A percentile compares a stretch with the other conserved stretches of the same genome.
Evolutionary conservation across 2,888 invertebrate species (phyloP).

Genomic region (Netelia virgata): DNA sequence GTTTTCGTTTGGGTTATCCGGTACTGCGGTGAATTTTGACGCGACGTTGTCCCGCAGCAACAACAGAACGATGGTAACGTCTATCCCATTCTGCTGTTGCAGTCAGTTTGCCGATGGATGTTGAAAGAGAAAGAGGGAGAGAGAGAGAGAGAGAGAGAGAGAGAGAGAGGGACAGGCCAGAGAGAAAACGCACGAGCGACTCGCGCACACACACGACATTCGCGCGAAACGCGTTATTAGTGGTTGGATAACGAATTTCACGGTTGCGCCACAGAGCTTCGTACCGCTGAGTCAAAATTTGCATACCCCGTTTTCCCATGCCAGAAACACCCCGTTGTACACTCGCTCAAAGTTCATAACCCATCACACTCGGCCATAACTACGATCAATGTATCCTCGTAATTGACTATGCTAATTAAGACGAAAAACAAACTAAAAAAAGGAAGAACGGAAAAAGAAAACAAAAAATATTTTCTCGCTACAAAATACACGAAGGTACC

Average conservation of each 20-base stretch:
- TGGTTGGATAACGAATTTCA: conserved; percentile 64
- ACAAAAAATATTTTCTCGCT: neutral
- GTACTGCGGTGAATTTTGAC: conserved; percentile 17
- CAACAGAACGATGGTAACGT: conserved; percentile 21
- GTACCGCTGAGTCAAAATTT: conserved; percentile 53
- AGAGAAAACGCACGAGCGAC: neutral
- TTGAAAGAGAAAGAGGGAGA: neutral
- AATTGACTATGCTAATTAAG: conserved; percentile 20
- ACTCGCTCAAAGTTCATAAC: conserved; percentile 30
- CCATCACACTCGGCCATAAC: neutral
- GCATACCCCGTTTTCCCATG: conserved; percentile 43
- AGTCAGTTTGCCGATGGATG: conserved; percentile 30
- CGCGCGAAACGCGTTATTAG: conserved; percentile 50
- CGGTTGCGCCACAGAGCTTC: conserved; percentile 34
- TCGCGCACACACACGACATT: conserved; percentile 18
- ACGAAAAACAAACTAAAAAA: neutral
- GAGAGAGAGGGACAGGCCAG: neutral
- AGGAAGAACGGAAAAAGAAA: neutral
- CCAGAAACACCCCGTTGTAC: conserved; percentile 10
- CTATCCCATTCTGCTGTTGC: conserved; percentile 6
- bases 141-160: neutral
- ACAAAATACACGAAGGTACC: too few relatives aligned
- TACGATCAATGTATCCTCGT: conserved; percentile 13
- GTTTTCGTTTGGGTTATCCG: conserved; percentile 2
- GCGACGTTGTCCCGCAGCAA: conserved; percentile 1